Base-by-base conservation (phyloP, 2,888 invertebrate species). In the Trissolcus japonicus region DNA sequence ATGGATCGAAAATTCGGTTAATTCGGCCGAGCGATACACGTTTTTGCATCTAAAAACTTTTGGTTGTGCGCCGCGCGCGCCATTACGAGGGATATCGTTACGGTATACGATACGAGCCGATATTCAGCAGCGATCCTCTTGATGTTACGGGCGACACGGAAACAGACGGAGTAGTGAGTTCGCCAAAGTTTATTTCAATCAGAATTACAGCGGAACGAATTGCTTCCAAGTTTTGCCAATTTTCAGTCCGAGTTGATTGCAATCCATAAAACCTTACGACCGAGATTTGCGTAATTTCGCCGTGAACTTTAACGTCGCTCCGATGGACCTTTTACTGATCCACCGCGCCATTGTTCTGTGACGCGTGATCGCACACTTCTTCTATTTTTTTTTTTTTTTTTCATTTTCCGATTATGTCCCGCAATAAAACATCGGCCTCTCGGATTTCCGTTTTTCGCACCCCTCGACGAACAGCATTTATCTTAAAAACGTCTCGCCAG, bases 191-290 rank as follows among this genome's bases (percentile, higher is more conserved):
- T 73, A 60, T 69, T 76, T 72, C 76, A 67, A 76, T 76, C 61
- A 65, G 68, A 63, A 72, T 68, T 68, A 77, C 73, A 53, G 55
- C 63, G 59, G 69, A 76, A 61, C 71, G 76, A 76, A 76, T 71
- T 61, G 71, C 50, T 50, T 50, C 54, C 75, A 69, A 76, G 76
- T 76, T 71, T 71, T 69, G 63, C 62, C 61, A 66, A 71, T 63
- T 73, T 68, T 71, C 71, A 67, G 66, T 59, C 57, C 57, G 57
- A 66, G 41, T 62, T 76, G 76, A 72, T 76, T 76, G 67, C 67
- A 67, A 76, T 63, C 66, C 72, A 68, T 77, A 77, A 77, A 77
- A 66, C 53, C 67, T 67, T 72, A 72, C 76, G 76, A 72, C 50
- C 53, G 57, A 71, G 71, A 76, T 76, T 76, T 71, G 71, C 69